Evolutionary conservation across 1,140 invertebrate species (phyloP).

Genomic region (Sipha flava): DNA sequence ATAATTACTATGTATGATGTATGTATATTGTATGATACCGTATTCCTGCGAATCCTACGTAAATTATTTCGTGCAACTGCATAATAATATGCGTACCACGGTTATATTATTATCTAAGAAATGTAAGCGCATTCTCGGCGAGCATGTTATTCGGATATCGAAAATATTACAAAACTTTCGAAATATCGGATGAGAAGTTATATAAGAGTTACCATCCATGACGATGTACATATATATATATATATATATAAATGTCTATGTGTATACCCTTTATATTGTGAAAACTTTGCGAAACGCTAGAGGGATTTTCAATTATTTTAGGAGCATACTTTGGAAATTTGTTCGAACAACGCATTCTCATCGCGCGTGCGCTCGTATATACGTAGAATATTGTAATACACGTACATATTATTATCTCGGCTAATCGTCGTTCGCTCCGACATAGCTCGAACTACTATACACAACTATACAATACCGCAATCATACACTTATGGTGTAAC

Average conservation of each 20-base stretch:
- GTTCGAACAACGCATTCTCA: background rate
- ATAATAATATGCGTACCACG: background rate
- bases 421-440: background rate
- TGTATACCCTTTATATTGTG: background rate
- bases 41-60: too few species aligned
- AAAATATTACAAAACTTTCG: background rate
- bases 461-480: too few species aligned
- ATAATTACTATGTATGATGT: too few species aligned
- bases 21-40: too few species aligned
- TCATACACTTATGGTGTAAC: too few species aligned
- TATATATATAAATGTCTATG: too few species aligned
- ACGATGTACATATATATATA: too few species aligned
- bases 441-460: too few species aligned
- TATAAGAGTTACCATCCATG: background rate
- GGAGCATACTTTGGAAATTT: slow-evolving; percentile 3
- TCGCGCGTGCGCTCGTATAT: background rate
- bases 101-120: background rate
- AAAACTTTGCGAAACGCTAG: slow-evolving; percentile 13
- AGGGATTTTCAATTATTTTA: slow-evolving; percentile 21
- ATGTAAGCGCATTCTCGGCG: background rate
- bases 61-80: too few species aligned
- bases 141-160: background rate
- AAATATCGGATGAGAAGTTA: background rate
- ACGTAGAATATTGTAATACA: background rate
- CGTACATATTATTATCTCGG: background rate